Percentiles rank a stretch among this genome's conserved stretches.
These are phyloP conservation scores for Festucalex cinctus DNA, from an alignment of 2,113 vertebrate species.

Conservation along the genomic window DNA sequence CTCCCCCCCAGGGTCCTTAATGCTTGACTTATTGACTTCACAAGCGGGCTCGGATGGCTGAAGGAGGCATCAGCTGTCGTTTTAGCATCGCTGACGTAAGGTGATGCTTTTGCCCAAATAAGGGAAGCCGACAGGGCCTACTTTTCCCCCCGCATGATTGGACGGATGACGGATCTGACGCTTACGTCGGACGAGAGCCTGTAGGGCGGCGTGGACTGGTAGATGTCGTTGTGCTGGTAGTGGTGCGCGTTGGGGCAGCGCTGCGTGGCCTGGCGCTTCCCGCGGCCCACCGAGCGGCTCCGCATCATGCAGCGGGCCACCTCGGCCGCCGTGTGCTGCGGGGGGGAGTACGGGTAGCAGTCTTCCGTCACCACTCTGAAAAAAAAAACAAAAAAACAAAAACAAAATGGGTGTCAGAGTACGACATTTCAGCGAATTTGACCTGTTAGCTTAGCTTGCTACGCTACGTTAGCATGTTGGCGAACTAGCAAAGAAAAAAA, in stretches of 20 bases:
- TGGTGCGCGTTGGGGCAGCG: slow-evolving; percentile 82
- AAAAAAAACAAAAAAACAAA: neutral
- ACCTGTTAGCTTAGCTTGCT: neutral
- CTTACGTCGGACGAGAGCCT: slow-evolving; percentile 87
- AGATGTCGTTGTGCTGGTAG: slow-evolving; percentile 85
- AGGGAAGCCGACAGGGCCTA: neutral
- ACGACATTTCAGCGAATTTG: neutral
- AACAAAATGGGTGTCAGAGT: neutral
- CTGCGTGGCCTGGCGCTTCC: slow-evolving; percentile 90
- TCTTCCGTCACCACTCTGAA: slow-evolving; percentile 88
- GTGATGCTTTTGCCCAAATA: neutral
- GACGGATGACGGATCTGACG: neutral
- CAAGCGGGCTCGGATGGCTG: slow-evolving; percentile 43
- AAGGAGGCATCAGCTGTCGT: slow-evolving; percentile 32
- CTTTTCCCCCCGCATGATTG: neutral
- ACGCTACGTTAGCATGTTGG: no score
- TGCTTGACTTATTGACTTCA: slow-evolving; percentile 58
- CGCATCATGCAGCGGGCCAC: slow-evolving; percentile 90
- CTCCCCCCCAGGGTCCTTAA: slow-evolving; percentile 24
- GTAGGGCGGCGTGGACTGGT: slow-evolving; percentile 94
- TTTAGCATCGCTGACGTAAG: slow-evolving; percentile 29
- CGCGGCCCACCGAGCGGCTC: slow-evolving; percentile 84
- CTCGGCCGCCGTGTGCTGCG: slow-evolving; percentile 53
- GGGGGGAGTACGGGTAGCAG: slow-evolving; percentile 85
- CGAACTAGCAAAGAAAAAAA: no score